Evolutionary conservation across 2,888 invertebrate species (phyloP).

Genomic region (Drosophila formosana): DNA sequence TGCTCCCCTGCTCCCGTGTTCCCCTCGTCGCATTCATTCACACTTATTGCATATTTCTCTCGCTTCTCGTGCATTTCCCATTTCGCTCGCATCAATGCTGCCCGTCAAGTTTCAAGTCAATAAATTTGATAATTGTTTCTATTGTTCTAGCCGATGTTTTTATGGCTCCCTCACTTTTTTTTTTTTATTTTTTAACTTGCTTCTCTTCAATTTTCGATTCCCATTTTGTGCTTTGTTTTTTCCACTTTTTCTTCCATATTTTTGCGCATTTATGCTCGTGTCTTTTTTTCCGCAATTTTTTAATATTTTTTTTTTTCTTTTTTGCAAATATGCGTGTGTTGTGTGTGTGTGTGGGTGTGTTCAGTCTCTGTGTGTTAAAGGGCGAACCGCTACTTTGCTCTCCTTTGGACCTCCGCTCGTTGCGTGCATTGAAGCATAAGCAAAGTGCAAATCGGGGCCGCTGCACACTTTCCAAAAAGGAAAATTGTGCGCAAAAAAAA

Average conservation of each 20-base stretch:
- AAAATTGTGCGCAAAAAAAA: constrained; percentile 50
- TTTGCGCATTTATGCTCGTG: neutral
- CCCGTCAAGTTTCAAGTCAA: neutral
- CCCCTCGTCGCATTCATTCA: neutral
- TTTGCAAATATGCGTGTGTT: constrained; percentile 1
- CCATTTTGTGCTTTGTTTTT: neutral
- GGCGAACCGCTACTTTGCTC: constrained; percentile 22
- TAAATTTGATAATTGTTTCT: constrained; percentile 10
- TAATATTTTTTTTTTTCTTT: constrained; percentile 1
- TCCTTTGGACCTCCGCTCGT: neutral
- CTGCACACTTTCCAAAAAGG: constrained; percentile 40
- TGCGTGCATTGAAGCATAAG: constrained; percentile 64
- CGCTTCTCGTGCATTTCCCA: too few relatives aligned
- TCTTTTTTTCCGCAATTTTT: constrained; percentile 2
- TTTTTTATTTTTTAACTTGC: neutral
- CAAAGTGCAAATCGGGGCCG: constrained; percentile 53
- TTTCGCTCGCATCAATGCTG: neutral
- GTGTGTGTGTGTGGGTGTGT: constrained; percentile 4
- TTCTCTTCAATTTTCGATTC: neutral
- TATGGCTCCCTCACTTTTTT: neutral
- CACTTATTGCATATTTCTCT: neutral
- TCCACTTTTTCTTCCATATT: neutral
- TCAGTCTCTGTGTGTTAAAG: constrained; percentile 5
- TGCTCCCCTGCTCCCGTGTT: too few relatives aligned
- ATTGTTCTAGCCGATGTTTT: neutral